These are phyloP conservation scores for Fulica atra DNA, from an alignment of 2,113 vertebrate species.

Conservation along the genomic window DNA sequence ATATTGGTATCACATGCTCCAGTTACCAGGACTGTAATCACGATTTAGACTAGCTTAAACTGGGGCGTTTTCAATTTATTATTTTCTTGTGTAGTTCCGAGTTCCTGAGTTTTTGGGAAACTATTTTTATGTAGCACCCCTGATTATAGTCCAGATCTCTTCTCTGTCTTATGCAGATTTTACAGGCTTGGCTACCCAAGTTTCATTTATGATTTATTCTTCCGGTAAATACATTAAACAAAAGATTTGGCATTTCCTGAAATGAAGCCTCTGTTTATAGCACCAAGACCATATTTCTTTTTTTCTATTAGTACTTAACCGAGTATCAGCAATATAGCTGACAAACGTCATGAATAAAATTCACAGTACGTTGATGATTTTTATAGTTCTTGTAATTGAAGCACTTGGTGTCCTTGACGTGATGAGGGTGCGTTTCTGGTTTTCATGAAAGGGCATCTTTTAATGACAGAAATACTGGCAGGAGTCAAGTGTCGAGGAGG, in stretches of 20 bases:
- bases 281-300: not conserved
- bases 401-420: not conserved
- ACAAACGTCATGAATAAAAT: not conserved
- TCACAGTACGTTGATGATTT: not conserved
- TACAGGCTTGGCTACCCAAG: not conserved
- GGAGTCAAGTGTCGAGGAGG: not conserved
- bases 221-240: not conserved
- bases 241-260: not conserved
- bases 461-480: not conserved
- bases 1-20: not conserved
- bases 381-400: conserved; percentile 17
- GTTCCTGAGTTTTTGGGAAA: not conserved
- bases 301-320: not conserved
- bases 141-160: not conserved
- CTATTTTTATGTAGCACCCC: not conserved
- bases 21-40: not conserved
- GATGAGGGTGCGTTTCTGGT: not conserved
- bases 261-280: not conserved
- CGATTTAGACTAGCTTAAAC: not conserved
- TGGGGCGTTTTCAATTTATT: not conserved
- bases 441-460: not conserved
- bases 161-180: not conserved
- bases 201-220: not conserved
- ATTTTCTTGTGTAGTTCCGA: not conserved
- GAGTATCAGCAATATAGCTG: not conserved